Evolutionary conservation across 2,113 vertebrate species (phyloP).

Genomic region (Dolichallabes microphthalmus): DNA sequence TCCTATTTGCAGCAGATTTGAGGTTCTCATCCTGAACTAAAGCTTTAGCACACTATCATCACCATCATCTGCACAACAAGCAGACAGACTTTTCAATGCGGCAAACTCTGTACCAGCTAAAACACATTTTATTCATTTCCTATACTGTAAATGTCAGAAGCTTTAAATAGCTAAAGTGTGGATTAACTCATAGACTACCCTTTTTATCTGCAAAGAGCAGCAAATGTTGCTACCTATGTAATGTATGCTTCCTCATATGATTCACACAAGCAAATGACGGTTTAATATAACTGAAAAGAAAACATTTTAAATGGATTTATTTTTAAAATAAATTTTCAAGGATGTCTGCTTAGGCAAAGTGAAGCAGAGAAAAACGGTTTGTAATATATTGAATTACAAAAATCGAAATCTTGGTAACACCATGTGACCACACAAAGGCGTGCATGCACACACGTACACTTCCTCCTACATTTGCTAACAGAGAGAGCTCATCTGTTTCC

Average conservation of each 20-base stretch:
- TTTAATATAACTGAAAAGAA: background rate
- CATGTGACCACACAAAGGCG: background rate
- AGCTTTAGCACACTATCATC: constrained; percentile 42
- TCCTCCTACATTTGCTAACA: background rate
- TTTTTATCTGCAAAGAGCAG: background rate
- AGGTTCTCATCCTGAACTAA: constrained; percentile 56
- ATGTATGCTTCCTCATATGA: background rate
- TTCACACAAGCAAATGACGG: background rate
- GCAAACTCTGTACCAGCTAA: background rate
- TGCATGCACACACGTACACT: background rate
- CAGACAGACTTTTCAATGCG: background rate
- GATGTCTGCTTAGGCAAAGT: background rate
- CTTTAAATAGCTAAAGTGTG: background rate
- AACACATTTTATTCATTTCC: background rate
- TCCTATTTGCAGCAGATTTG: constrained; percentile 63
- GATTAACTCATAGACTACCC: background rate
- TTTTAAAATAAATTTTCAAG: background rate
- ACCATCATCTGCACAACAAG: background rate
- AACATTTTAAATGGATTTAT: background rate
- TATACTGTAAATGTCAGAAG: background rate
- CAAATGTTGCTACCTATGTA: background rate
- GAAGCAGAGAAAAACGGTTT: background rate
- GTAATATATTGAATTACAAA: background rate
- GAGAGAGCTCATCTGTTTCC: background rate
- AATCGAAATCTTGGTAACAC: background rate